These are phyloP conservation scores for Cerastis rubricosa DNA, from an alignment of 2,888 invertebrate species.

Conservation along the genomic window DNA sequence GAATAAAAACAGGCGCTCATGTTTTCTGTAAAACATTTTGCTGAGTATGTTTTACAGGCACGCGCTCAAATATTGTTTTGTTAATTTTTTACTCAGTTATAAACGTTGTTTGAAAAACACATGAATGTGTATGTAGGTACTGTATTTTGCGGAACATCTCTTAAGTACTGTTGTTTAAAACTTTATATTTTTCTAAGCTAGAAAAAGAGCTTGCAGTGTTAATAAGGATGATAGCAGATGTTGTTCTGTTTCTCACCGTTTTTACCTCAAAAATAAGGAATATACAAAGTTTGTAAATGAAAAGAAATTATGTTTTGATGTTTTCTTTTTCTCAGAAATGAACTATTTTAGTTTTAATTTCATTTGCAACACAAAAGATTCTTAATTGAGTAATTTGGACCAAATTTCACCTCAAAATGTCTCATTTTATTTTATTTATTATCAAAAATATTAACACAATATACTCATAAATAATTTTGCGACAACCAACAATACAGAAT, in stretches of 20 bases:
- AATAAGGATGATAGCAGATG: not conserved
- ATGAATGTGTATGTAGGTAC: not conserved
- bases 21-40: not conserved
- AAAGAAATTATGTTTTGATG: not conserved
- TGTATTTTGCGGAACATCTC: not conserved
- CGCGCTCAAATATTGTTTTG: not conserved
- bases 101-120: conserved; percentile 16
- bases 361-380: not conserved
- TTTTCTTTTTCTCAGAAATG: not conserved
- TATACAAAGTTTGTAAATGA: not conserved
- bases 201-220: conserved; percentile 9
- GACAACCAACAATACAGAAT: not conserved
- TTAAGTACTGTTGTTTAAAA: conserved; percentile 23
- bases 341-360: not conserved
- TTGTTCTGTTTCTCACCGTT: not conserved
- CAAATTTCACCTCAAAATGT: not conserved
- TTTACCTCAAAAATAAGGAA: not conserved
- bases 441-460: not conserved
- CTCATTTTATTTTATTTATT: not conserved
- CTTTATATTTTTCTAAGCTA: conserved; percentile 16
- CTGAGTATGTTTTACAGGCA: not conserved
- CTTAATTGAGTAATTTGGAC: not conserved
- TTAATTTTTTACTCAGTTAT: conserved; percentile 7
- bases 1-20: not conserved
- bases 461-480: not conserved